These are phyloP conservation scores for Speoplatyrhinus poulsoni DNA, from an alignment of 2,113 vertebrate genomes.

Conservation along the genomic window DNA sequence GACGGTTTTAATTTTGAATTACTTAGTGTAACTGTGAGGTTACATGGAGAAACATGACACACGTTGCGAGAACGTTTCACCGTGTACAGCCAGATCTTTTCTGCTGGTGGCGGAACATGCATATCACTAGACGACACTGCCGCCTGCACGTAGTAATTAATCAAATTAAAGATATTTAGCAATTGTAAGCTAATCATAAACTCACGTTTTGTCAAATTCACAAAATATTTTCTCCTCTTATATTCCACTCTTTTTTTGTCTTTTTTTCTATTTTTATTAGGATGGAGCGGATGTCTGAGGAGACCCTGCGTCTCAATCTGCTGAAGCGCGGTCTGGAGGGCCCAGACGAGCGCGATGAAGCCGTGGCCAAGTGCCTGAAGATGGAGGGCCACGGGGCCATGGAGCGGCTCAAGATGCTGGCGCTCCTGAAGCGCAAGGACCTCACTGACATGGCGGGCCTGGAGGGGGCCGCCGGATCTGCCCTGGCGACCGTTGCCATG, in stretches of 20 bases:
- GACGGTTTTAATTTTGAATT: too few relatives aligned
- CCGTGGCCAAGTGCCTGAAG: constrained; percentile 90
- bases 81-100: too few relatives aligned
- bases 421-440: constrained; percentile 93
- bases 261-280: constrained; percentile 53
- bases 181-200: too few relatives aligned
- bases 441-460: constrained; percentile 89
- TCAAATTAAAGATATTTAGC: too few relatives aligned
- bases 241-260: constrained; percentile 31
- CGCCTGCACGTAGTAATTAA: too few relatives aligned
- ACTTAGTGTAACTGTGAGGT: too few relatives aligned
- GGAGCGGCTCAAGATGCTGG: constrained; percentile 97
- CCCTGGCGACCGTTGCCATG: constrained; percentile 40
- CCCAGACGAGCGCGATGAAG: constrained; percentile 89
- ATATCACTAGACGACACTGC: too few relatives aligned
- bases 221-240: background rate
- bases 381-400: constrained; percentile 98
- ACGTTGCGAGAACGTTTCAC: too few relatives aligned
- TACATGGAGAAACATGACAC: too few relatives aligned
- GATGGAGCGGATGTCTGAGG: constrained; percentile 98
- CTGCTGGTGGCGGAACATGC: too few relatives aligned
- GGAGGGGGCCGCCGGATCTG: constrained; percentile 52
- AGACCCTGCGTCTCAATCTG: constrained; percentile 91
- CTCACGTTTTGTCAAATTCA: background rate
- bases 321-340: constrained; percentile 90